These are phyloP conservation scores for Acrocera orbiculus DNA, from an alignment of 2,888 invertebrate genomes.

Conservation along the genomic window DNA sequence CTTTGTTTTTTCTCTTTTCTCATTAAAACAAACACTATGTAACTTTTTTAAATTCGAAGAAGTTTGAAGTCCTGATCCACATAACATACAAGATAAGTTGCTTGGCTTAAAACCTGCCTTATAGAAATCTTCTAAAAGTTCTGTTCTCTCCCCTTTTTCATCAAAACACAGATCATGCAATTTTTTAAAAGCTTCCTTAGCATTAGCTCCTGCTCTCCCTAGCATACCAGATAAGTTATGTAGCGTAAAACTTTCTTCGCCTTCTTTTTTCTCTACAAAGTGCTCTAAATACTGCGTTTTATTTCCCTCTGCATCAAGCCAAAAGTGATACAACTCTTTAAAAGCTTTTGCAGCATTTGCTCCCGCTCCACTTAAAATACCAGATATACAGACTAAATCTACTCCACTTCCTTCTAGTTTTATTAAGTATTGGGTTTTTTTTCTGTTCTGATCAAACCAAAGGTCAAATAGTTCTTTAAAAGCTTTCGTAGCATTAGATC, in stretches of 20 bases:
- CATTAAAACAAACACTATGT: background rate
- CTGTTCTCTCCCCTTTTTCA: background rate
- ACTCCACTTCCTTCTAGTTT: too few species aligned
- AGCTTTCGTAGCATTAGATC: too few species aligned
- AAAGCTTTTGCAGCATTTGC: background rate
- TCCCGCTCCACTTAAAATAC: background rate
- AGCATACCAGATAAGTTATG: background rate
- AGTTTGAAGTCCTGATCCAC: background rate
- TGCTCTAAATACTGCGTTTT: background rate
- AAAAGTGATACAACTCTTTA: background rate
- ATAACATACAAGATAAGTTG: background rate
- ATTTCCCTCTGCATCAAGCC: background rate
- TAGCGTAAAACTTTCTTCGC: background rate
- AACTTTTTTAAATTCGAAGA: background rate
- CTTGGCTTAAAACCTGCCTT: background rate
- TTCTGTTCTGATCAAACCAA: too few species aligned
- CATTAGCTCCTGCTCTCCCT: background rate
- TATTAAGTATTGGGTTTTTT: too few species aligned
- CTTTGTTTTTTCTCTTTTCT: constrained; percentile 12
- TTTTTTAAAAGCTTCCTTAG: background rate
- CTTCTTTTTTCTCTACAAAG: background rate
- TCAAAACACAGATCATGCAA: background rate
- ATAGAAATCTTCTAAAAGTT: background rate
- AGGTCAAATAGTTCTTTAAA: too few species aligned
- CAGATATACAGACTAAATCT: background rate